phyloP scores from a whole-genome alignment of 2,888 invertebrate species.

The Netelia inedita region DNA sequence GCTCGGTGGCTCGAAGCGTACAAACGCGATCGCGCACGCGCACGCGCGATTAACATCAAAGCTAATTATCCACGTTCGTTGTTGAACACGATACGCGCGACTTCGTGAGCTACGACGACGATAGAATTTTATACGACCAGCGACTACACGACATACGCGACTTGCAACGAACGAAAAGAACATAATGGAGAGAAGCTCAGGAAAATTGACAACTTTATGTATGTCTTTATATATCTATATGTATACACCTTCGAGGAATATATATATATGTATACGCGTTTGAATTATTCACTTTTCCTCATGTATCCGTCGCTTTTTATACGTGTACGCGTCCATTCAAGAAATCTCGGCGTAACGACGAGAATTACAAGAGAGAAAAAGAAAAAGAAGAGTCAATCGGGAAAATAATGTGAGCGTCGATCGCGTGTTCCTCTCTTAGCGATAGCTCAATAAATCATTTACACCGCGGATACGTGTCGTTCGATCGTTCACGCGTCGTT shows the following conservation, averaged over 20 bases:
- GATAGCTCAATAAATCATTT: conserved; percentile 51
- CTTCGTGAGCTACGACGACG: conserved; percentile 22
- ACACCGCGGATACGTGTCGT: conserved; percentile 8
- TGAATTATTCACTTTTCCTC: not conserved
- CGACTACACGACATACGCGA: not conserved
- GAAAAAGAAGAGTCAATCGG: conserved; percentile 31
- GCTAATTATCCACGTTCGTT: conserved; percentile 77
- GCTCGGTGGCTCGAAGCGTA: not conserved
- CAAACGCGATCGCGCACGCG: conserved; percentile 67
- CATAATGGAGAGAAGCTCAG: conserved; percentile 11
- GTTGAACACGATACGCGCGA: conserved; percentile 44
- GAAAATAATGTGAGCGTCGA: conserved; percentile 21
- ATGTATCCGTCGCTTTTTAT: not conserved
- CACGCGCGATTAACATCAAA: conserved; percentile 81
- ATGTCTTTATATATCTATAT: conserved; percentile 37
- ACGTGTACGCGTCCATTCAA: conserved; percentile 22
- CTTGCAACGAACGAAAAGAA: not conserved
- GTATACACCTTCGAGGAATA: not conserved
- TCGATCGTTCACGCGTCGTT: conserved; percentile 35
- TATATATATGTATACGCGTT: not conserved
- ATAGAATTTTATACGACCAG: not conserved
- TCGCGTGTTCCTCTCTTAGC: conserved; percentile 5
- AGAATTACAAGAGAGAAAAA: conserved; percentile 7
- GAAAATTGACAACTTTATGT: conserved; percentile 44
- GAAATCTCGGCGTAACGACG: conserved; percentile 1